Conservation (phyloP, 2,888 invertebrate genomes). For the Lordiphosa andalusiaca region DNA sequence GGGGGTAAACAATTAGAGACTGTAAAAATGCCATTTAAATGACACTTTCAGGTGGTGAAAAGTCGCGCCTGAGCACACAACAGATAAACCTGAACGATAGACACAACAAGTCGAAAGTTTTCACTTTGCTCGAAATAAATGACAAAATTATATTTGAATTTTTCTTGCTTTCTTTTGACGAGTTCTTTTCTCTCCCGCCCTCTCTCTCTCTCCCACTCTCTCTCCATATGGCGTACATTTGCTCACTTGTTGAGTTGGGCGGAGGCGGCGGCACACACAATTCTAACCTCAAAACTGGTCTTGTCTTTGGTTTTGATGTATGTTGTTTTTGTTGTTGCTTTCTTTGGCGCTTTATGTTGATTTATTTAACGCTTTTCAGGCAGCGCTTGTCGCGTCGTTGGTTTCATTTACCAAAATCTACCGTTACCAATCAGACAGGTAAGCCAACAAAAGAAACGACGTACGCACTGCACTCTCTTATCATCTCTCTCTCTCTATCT, state of each 20-base stretch:
- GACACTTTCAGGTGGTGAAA: constrained; percentile 63
- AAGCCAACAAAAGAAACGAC: constrained; percentile 9
- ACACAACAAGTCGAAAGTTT: constrained; percentile 10
- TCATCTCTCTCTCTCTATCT: constrained; percentile 15
- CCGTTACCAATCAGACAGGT: constrained; percentile 24
- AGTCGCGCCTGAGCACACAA: constrained; percentile 36
- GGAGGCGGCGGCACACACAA: constrained; percentile 1
- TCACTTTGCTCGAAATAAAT: constrained; percentile 12
- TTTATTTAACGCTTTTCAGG: constrained; percentile 44
- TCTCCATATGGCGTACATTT: too few relatives aligned
- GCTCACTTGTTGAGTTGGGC: too few relatives aligned
- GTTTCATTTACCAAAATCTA: constrained; percentile 12
- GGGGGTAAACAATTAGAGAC: constrained; percentile 35
- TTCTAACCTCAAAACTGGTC: constrained; percentile 67
- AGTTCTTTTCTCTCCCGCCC: too few relatives aligned
- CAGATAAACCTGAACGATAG: constrained; percentile 9
- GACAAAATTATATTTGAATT: not conserved
- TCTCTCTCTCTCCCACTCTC: too few relatives aligned
- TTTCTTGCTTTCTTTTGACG: too few relatives aligned
- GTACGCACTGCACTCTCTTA: not conserved
- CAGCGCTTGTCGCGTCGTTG: constrained; percentile 33
- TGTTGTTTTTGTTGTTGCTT: constrained; percentile 21
- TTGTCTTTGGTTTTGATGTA: constrained; percentile 3
- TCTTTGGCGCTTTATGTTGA: constrained; percentile 52
- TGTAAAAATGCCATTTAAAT: constrained; percentile 48